These are phyloP conservation scores for Drosophila burlai DNA, from an alignment of 1,140 invertebrate genomes.

Conservation along the genomic window DNA sequence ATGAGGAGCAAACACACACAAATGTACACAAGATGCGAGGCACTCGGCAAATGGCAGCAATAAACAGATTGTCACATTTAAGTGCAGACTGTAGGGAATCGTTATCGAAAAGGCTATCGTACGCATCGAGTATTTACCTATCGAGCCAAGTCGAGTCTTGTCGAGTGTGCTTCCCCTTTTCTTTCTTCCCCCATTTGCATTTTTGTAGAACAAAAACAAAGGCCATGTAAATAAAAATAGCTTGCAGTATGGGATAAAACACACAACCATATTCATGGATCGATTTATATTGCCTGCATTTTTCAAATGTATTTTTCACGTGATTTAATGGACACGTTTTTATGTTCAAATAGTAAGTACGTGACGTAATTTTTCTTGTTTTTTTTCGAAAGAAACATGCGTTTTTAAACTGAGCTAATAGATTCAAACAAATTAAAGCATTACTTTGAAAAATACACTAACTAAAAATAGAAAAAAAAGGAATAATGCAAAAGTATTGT, in stretches of 20 bases:
- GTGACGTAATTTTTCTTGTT: constrained; percentile 10
- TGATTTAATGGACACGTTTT: constrained; percentile 21
- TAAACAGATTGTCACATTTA: constrained; percentile 51
- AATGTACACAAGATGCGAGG: constrained; percentile 28
- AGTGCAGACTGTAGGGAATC: constrained; percentile 28
- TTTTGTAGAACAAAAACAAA: constrained; percentile 7
- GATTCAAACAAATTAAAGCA: background rate
- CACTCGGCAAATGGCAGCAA: constrained; percentile 31
- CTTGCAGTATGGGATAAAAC: constrained; percentile 7
- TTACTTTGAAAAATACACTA: background rate
- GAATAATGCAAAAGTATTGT: background rate
- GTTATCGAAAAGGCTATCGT: constrained; percentile 32
- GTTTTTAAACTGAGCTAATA: background rate
- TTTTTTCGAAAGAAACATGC: background rate
- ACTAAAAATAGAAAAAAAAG: background rate
- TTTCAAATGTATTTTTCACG: constrained; percentile 17
- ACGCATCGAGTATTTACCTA: constrained; percentile 31
- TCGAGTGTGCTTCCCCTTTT: background rate
- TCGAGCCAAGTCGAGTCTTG: background rate
- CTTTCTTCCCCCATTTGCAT: background rate
- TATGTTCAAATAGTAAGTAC: constrained; percentile 20
- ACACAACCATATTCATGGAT: constrained; percentile 4
- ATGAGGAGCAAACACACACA: constrained; percentile 36
- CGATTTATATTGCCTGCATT: constrained; percentile 2
- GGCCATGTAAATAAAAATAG: background rate